Conservation (phyloP, 2,888 invertebrate species). For the Hydriomena furcata region DNA sequence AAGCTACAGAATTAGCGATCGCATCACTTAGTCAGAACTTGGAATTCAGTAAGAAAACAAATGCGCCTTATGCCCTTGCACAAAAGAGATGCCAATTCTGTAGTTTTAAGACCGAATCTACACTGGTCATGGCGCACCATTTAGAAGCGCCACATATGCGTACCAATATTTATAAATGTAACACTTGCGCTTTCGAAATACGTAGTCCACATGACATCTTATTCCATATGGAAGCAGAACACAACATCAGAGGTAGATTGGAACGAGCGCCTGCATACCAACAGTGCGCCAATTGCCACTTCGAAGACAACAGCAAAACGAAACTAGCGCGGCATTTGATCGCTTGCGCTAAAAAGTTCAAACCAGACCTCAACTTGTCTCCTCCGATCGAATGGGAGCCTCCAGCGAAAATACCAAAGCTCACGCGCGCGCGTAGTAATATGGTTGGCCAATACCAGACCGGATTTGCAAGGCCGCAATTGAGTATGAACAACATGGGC, state of each 20-base stretch:
- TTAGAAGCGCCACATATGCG: slow-evolving; percentile 96
- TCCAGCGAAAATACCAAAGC: slow-evolving; percentile 95
- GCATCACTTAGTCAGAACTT: slow-evolving; percentile 93
- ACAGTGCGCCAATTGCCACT: slow-evolving; percentile 97
- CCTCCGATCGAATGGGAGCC: slow-evolving; percentile 97
- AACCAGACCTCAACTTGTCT: slow-evolving; percentile 93
- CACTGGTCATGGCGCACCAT: slow-evolving; percentile 93
- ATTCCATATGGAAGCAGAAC: slow-evolving; percentile 97
- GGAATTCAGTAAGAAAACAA: slow-evolving; percentile 94
- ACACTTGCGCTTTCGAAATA: slow-evolving; percentile 93
- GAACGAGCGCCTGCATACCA: slow-evolving; percentile 95
- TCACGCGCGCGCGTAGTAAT: slow-evolving; percentile 72
- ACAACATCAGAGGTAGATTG: slow-evolving; percentile 93
- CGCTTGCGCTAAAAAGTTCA: slow-evolving; percentile 95
- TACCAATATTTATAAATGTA: slow-evolving; percentile 93
- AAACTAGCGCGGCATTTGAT: slow-evolving; percentile 94
- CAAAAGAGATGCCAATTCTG: slow-evolving; percentile 95
- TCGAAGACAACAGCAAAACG: slow-evolving; percentile 97
- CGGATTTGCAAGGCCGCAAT: slow-evolving; percentile 75
- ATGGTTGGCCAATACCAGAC: slow-evolving; percentile 74
- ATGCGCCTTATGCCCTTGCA: slow-evolving; percentile 90
- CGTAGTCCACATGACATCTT: slow-evolving; percentile 95
- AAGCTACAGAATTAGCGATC: slow-evolving; percentile 91
- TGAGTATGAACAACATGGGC: slow-evolving; percentile 71
- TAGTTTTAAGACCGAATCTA: slow-evolving; percentile 95